Evolutionary conservation across 2,888 invertebrate genomes (phyloP).

Genomic region (Apodemia duryi): DNA sequence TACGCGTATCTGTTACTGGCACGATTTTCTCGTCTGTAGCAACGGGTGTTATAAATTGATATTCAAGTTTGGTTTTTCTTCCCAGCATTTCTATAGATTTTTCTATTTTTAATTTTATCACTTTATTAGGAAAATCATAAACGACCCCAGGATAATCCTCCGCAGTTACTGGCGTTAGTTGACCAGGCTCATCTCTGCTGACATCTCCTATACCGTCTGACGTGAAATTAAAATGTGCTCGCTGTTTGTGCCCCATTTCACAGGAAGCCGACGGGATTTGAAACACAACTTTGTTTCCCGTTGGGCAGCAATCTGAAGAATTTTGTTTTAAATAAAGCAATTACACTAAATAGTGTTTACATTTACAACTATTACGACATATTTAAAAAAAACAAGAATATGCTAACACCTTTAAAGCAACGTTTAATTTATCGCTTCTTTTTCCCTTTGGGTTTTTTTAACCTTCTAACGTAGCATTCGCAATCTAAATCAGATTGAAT

Average conservation of each 20-base stretch:
- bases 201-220: slow-evolving; percentile 65
- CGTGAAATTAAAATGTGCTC: slow-evolving; percentile 62
- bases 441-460: slow-evolving; percentile 44
- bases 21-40: slow-evolving; percentile 43
- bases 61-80: slow-evolving; percentile 63
- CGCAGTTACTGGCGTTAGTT: slow-evolving; percentile 46
- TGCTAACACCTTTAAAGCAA: not conserved
- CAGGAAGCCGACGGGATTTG: slow-evolving; percentile 66
- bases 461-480: slow-evolving; percentile 47
- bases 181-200: slow-evolving; percentile 59
- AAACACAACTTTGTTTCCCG: slow-evolving; percentile 71
- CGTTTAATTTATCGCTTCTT: slow-evolving; percentile 28
- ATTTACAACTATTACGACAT: slow-evolving; percentile 6
- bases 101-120: slow-evolving; percentile 62
- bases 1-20: slow-evolving; percentile 54
- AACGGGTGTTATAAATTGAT: slow-evolving; percentile 64
- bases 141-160: slow-evolving; percentile 45
- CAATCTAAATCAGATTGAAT: slow-evolving; percentile 63
- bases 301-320: slow-evolving; percentile 70
- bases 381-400: not conserved
- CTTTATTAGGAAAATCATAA: slow-evolving; percentile 49
- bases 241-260: slow-evolving; percentile 59
- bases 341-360: not conserved
- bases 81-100: slow-evolving; percentile 63
- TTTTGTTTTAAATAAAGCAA: slow-evolving; percentile 1